Conservation (phyloP, 2,797 vertebrate species). For the Diglossa cyanea region DNA sequence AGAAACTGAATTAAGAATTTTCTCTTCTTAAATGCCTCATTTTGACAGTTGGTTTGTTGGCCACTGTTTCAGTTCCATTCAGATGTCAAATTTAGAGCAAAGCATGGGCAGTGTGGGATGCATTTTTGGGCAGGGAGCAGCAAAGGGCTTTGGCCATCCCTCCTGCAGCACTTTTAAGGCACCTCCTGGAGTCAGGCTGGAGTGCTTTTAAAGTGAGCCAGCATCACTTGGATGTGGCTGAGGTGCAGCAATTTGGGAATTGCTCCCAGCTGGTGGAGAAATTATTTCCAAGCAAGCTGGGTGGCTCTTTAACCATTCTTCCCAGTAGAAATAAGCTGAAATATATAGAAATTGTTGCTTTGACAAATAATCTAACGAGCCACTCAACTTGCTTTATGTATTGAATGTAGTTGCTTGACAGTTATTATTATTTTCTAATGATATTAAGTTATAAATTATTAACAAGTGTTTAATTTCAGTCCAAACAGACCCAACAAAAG, state of each 20-base stretch:
- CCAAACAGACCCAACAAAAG: conserved; percentile 69
- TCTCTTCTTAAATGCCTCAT: not conserved
- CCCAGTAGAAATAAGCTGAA: conserved; percentile 32
- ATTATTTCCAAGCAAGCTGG: conserved; percentile 36
- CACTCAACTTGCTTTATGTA: conserved; percentile 65
- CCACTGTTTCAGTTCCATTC: not conserved
- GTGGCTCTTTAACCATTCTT: conserved; percentile 35
- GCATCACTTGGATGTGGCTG: conserved; percentile 16
- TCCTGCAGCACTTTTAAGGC: not conserved
- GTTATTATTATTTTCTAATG: conserved; percentile 67
- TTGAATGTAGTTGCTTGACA: conserved; percentile 50
- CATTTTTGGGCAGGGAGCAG: not conserved
- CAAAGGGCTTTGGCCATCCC: not conserved
- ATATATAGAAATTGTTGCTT: conserved; percentile 37
- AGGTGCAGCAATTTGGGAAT: conserved; percentile 51
- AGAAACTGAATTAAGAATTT: not conserved
- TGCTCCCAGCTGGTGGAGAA: conserved; percentile 43
- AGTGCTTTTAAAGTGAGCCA: conserved; percentile 12
- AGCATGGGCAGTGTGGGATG: not conserved
- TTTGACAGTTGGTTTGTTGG: not conserved
- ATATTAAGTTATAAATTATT: conserved; percentile 76
- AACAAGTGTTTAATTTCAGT: conserved; percentile 75
- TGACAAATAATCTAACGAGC: conserved; percentile 62
- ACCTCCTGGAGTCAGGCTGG: conserved; percentile 7
- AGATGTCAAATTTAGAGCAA: not conserved